Evolutionary conservation across 2,888 invertebrate genomes (phyloP).

Genomic region (Chironomus tentans): DNA sequence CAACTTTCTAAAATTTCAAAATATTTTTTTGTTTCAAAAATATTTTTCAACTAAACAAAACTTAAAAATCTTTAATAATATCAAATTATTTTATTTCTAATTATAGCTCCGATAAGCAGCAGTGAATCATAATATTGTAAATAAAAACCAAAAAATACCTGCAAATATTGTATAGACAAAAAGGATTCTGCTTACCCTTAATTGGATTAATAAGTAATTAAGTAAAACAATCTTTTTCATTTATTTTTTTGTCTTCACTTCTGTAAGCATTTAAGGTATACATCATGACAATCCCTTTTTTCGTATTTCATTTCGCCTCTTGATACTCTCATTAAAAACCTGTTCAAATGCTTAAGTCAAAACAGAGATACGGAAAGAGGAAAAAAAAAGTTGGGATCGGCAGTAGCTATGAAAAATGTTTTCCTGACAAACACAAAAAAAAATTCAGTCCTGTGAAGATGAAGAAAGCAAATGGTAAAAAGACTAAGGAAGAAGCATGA

Average conservation of each 20-base stretch:
- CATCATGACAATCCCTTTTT: background rate
- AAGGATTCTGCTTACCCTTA: background rate
- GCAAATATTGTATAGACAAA: too few species aligned
- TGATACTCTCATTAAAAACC: background rate
- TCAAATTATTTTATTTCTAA: too few species aligned
- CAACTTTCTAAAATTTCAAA: too few species aligned
- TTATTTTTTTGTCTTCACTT: background rate
- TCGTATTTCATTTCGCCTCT: background rate
- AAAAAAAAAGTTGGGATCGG: background rate
- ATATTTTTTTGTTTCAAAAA: too few species aligned
- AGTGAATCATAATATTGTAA: too few species aligned
- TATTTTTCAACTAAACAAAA: too few species aligned
- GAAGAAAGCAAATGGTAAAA: background rate
- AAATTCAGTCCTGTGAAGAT: background rate
- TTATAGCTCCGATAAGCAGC: too few species aligned
- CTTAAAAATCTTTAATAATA: too few species aligned
- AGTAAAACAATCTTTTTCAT: background rate
- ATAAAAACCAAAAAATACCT: too few species aligned
- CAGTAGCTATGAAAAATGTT: constrained; percentile 1
- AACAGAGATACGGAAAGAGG: background rate
- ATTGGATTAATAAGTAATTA: constrained; percentile 17
- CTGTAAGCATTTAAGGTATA: background rate
- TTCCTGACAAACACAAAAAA: background rate
- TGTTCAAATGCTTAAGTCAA: background rate
- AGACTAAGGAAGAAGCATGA: background rate